Base-by-base conservation (phyloP, 2,113 vertebrate genomes). In the Dryoscopus gambensis region DNA sequence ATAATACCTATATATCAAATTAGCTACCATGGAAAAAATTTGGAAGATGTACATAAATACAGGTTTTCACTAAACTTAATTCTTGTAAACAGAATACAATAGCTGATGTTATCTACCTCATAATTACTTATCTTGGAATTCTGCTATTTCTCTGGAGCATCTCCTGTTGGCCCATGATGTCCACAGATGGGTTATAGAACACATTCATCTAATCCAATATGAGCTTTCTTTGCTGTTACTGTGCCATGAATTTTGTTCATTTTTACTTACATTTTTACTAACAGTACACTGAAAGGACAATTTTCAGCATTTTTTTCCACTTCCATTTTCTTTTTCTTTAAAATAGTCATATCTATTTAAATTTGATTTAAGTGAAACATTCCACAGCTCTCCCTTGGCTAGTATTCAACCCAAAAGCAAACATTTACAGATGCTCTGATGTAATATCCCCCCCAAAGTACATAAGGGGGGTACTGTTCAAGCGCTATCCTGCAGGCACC, bases 401-500 rank as follows among this genome's bases (percentile, higher is more conserved):
- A 90, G 83, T 50, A 62, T 92, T 94, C 88, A 94, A 39, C 88
- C 53, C 95, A 35, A 92, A 87, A 93, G 85, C 90, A 95, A 96
- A 96, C 88, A 93, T 96, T 96, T 96, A 87, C 85, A 92, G 86
- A 94, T 87, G 90, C 80, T 33, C 62, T 93, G 86, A 84, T 80
- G 88, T 94, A 92, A 93, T 76, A 46, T 62, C 15, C 62, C 25
- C 23, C 8, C 30, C 50, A 57, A 82, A 88, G 88, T 73, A 78
- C 88, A 87, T 90, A 91, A 93, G 78, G 86, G 67, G 83, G 22
- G 15, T 68, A 86, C 68, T 95, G 95, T 96, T 94, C 33, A 60
- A 86, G 78, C 6, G 2, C 63, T 91, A 9, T 95, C 88, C 92
- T 84, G 85, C 76, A 93, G 79, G 83, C 90, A 75, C 52, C 83